A percentile compares a stretch with the other conserved stretches of the same genome.
Evolutionary conservation across 2,888 invertebrate species (phyloP).

Genomic region (Heliconius ismenius): DNA sequence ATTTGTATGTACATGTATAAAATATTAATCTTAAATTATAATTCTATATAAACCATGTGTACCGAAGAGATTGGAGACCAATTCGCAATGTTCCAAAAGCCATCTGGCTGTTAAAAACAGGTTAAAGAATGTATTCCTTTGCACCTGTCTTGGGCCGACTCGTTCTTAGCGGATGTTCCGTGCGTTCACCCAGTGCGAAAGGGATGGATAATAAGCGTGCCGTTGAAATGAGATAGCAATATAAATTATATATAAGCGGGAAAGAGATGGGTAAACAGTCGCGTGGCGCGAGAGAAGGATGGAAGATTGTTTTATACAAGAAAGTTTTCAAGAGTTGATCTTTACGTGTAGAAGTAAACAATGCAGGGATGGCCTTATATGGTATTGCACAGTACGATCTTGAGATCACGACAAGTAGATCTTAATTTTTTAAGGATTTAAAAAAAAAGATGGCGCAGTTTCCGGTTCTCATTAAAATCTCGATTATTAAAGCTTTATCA

Average conservation of each 20-base stretch:
- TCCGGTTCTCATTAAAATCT: slow-evolving; percentile 7
- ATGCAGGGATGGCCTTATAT: slow-evolving; percentile 37
- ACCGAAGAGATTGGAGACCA: slow-evolving; percentile 13
- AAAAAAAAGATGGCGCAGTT: neutral
- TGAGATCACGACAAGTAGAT: neutral
- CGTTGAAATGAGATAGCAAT: slow-evolving; percentile 41
- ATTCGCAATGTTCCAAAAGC: slow-evolving; percentile 26
- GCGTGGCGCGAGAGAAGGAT: slow-evolving; percentile 66
- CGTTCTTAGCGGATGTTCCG: slow-evolving; percentile 70
- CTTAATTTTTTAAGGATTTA: neutral
- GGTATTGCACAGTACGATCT: slow-evolving; percentile 26
- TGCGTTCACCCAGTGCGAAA: slow-evolving; percentile 64
- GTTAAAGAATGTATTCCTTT: slow-evolving; percentile 67
- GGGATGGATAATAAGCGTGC: slow-evolving; percentile 57
- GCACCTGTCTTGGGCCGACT: slow-evolving; percentile 69
- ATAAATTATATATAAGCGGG: slow-evolving; percentile 18
- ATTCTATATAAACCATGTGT: slow-evolving; percentile 15
- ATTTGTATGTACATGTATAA: neutral
- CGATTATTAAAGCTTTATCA: neutral
- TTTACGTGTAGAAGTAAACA: slow-evolving; percentile 29
- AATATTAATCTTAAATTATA: slow-evolving; percentile 17
- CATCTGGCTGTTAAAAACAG: slow-evolving; percentile 50
- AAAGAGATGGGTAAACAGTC: slow-evolving; percentile 53
- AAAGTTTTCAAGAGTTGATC: slow-evolving; percentile 46
- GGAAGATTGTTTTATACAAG: slow-evolving; percentile 58